phyloP scores from a whole-genome alignment of 2,113 vertebrate genomes.

The Ammodytes marinus region DNA sequence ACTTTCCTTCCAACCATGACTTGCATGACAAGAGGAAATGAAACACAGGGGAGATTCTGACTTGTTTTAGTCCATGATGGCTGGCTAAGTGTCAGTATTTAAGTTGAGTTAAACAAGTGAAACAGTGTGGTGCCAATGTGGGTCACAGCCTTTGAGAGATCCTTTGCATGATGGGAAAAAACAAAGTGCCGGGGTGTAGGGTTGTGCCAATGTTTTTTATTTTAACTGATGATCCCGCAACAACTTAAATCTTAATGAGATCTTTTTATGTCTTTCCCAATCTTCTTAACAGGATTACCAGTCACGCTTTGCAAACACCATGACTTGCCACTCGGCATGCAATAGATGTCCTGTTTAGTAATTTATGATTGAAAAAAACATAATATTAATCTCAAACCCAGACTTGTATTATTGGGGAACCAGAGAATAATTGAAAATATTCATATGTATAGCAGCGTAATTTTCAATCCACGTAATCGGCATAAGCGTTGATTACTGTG shows the following conservation, averaged over 20 bases:
- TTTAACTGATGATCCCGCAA: constrained; percentile 55
- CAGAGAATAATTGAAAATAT: constrained; percentile 77
- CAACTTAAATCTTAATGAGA: constrained; percentile 75
- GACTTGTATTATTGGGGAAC: constrained; percentile 68
- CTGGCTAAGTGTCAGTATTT: constrained; percentile 30
- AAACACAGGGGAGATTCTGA: not conserved
- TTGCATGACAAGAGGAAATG: not conserved
- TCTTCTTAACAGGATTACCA: constrained; percentile 73
- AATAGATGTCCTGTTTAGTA: constrained; percentile 58
- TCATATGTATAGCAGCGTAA: constrained; percentile 71
- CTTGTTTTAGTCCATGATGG: not conserved
- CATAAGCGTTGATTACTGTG: constrained; percentile 76
- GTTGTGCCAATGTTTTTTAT: constrained; percentile 45
- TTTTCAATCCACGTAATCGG: constrained; percentile 79
- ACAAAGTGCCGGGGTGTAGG: constrained; percentile 18
- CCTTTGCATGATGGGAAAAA: constrained; percentile 46
- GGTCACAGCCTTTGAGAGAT: constrained; percentile 43
- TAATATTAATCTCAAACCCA: constrained; percentile 64
- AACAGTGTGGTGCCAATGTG: constrained; percentile 31
- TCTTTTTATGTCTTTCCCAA: constrained; percentile 62
- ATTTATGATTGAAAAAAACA: constrained; percentile 55
- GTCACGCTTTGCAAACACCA: constrained; percentile 49
- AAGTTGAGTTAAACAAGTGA: constrained; percentile 9
- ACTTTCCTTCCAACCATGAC: not conserved
- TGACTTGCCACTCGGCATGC: constrained; percentile 66